Base-by-base conservation (phyloP, 2,888 invertebrate genomes). In the Tortricodes alternella region DNA sequence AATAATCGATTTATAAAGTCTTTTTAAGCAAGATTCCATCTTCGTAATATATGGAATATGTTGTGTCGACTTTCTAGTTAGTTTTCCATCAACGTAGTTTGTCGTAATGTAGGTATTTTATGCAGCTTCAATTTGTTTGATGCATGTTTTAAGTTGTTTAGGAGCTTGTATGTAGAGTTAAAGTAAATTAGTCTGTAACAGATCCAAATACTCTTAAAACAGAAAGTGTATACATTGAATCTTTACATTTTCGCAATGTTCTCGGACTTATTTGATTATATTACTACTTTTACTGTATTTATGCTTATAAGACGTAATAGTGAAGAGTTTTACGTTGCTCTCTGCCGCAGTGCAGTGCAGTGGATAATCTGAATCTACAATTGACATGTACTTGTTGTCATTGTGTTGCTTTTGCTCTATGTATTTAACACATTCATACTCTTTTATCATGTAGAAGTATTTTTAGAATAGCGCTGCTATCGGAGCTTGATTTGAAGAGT, bases 401-500 rank as follows among this genome's bases (percentile, higher is more conserved):
- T 73, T 83, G 80, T 84, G 80, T 86, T 78, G 79, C 82, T 83
- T 59, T 86, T 79, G 80, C 81, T 83, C 59, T 79, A 76, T 68
- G 80, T 82, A 57, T 78, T 73, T 81, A 80, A 77, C 83, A 85
- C 80, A 85, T 81, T 85, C 81, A 81, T 79, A 81, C 80, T 66
- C 73, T 86, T 88, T 88, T 89, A 89, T 88, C 87, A 82, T 80
- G 78, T 80, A 77, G 76, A 76, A 78, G 82, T 89, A 89, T 89
- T 88, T 88, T 85, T 89, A 89, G 89, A 87, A 84, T 75, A 74
- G 70, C 76, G 77, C 77, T 78, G 80, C 75, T 78, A 79, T 76
- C 76, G 74, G 73, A 76, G 78, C 78, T 80, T 79, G 79, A 81
- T 80, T 76, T 67, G 53, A 66, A 68, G 66, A 70, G 66, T 69